A percentile compares a stretch with the other conserved stretches of the same genome.
Conservation (phyloP, 1,140 invertebrate genomes). For the Lepidurus packardi region DNA sequence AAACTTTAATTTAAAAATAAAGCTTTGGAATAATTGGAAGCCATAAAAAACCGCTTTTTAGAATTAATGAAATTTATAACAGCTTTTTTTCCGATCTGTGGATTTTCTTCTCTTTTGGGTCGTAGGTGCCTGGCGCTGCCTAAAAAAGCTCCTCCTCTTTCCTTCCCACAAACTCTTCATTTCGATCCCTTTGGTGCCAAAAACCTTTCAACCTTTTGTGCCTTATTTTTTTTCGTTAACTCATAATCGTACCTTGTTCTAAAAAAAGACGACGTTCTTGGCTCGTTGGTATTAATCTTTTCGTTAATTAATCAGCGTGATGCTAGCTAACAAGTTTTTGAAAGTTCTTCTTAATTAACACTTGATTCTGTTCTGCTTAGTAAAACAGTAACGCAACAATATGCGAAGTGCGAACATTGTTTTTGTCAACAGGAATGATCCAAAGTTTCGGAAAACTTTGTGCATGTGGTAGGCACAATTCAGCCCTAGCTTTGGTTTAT, state of each 20-base stretch:
- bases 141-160: neutral
- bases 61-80: neutral
- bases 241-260: neutral
- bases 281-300: neutral
- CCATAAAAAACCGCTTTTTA: neutral
- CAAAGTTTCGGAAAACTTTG: neutral
- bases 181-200: neutral
- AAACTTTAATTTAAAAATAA: neutral
- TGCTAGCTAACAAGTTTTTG: neutral
- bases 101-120: neutral
- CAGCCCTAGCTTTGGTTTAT: neutral
- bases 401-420: neutral
- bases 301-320: neutral
- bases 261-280: neutral
- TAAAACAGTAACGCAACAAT: neutral
- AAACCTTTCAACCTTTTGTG: neutral
- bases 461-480: neutral
- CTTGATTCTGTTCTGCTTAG: neutral
- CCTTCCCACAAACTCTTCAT: neutral
- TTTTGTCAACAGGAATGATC: neutral
- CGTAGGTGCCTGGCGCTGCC: neutral
- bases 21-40: neutral
- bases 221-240: neutral
- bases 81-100: neutral
- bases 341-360: neutral